Evolutionary conservation across 1,140 invertebrate genomes (phyloP).

Genomic region (Matsumurasca onukii): DNA sequence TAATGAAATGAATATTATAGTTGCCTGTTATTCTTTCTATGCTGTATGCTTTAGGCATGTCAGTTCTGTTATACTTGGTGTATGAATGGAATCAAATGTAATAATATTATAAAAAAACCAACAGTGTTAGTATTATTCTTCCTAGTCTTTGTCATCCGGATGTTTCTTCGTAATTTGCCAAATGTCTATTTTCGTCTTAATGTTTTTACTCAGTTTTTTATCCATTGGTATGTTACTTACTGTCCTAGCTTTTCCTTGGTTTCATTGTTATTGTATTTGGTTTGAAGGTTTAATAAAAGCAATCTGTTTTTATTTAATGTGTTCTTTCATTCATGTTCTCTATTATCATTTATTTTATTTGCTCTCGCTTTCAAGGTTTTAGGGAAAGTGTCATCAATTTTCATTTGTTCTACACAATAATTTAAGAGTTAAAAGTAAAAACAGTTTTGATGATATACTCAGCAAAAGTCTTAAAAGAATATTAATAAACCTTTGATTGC

Average conservation of each 20-base stretch:
- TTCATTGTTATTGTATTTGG: constrained; percentile 26
- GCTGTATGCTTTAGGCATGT: constrained; percentile 28
- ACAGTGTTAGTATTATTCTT: constrained; percentile 23
- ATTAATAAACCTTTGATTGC: no score
- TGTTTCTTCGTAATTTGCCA: background rate
- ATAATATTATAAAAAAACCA: constrained; percentile 29
- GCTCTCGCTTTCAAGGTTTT: no score
- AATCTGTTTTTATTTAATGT: constrained; percentile 26
- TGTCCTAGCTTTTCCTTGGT: constrained; percentile 8
- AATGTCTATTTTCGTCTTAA: background rate
- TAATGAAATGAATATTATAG: constrained; percentile 11
- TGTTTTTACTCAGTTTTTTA: constrained; percentile 15
- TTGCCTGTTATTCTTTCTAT: constrained; percentile 31
- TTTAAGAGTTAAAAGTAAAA: no score
- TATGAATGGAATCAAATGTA: constrained; percentile 32
- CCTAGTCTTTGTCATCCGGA: constrained; percentile 16
- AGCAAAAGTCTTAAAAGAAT: no score
- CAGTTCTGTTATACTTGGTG: constrained; percentile 30
- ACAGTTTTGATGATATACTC: no score
- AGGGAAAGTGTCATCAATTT: no score
- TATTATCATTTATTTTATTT: background rate
- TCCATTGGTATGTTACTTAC: constrained; percentile 20
- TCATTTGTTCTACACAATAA: no score
- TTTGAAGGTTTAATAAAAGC: constrained; percentile 26
- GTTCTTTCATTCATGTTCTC: constrained; percentile 5